Base-by-base conservation (phyloP, 2,113 vertebrate species). In the Cynocephalus volans region DNA sequence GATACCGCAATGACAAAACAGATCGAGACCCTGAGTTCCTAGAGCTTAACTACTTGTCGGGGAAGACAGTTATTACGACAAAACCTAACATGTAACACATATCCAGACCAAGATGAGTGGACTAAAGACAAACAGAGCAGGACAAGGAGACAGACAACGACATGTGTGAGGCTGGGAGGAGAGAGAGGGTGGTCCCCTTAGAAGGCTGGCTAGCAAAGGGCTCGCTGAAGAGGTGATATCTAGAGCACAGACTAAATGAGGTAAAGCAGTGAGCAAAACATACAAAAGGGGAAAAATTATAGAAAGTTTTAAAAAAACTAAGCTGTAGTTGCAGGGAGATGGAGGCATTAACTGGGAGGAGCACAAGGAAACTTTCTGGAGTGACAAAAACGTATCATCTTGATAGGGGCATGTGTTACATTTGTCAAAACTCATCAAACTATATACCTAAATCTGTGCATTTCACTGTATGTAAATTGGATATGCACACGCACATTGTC, bases 131-230 rank as follows among this genome's bases (percentile, higher is more conserved):
- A 69, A 72, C 10, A 14, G 7, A 36, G 3, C 50, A 18, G 81
- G 36, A 33, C 23, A 6, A 50, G 8, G 36, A 31, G 50, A 33
- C 65, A 82, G 19, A 21, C 2, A 36, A 17, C 50, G n/a, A 83
- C 64, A 65, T 3, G 41, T 52, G 13, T 28, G 52, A 45, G 70
- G 70, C 70, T 72, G 36, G 41, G 36, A 56, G 15, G 33, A 79
- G 31, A 50, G 17, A 41, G 33, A 50, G 19, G 2, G 17, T 0
- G 1, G 41, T 31, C 24, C 73, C 65, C 24, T 1, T 1, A 31
- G 90, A 11, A 90, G 33, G 23, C 56, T 15, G 17, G n/a, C 48
- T 75, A 48, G 82, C 41, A 80, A 64, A 23, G 0, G 28, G 50
- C 33, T 3, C 26, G 54, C n/a, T 33, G 28, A 17, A 69, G 50